A percentile compares a stretch with the other conserved stretches of the same genome.
Conservation (phyloP, 2,888 invertebrate genomes). For the Teinopalpus imperialis region DNA sequence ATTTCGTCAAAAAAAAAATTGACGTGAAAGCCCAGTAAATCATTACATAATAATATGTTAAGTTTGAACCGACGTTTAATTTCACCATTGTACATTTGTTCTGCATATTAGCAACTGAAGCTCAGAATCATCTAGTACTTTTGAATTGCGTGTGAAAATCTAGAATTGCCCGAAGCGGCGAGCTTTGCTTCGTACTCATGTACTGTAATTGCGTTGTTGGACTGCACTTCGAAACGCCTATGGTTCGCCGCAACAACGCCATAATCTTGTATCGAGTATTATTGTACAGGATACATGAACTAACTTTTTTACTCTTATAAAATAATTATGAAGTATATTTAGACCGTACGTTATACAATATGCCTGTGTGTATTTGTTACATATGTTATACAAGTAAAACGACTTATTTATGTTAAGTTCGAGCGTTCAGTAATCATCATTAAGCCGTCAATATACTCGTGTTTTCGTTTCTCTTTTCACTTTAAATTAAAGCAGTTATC, state of each 20-base stretch:
- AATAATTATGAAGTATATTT: constrained; percentile 9
- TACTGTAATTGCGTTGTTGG: constrained; percentile 58
- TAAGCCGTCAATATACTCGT: too few relatives aligned
- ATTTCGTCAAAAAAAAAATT: constrained; percentile 18
- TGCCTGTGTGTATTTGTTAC: constrained; percentile 22
- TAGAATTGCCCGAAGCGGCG: constrained; percentile 52
- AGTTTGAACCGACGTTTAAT: constrained; percentile 31
- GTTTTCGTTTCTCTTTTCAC: neutral
- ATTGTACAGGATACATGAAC: constrained; percentile 48
- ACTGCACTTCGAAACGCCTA: constrained; percentile 51
- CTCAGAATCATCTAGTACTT: constrained; percentile 36
- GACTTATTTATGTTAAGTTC: too few relatives aligned
- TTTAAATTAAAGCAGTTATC: too few relatives aligned
- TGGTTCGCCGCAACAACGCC: constrained; percentile 39
- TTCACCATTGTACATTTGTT: constrained; percentile 39
- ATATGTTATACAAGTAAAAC: too few relatives aligned
- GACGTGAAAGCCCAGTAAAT: constrained; percentile 24
- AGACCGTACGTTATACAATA: constrained; percentile 30
- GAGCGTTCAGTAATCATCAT: too few relatives aligned
- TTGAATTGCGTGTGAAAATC: constrained; percentile 66
- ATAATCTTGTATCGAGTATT: constrained; percentile 70
- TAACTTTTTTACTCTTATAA: constrained; percentile 37
- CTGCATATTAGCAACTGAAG: constrained; percentile 36
- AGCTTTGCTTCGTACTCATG: constrained; percentile 45
- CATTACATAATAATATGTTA: constrained; percentile 32